Base-by-base conservation (phyloP, 2,888 invertebrate genomes). In the Ditula angustiorana region DNA sequence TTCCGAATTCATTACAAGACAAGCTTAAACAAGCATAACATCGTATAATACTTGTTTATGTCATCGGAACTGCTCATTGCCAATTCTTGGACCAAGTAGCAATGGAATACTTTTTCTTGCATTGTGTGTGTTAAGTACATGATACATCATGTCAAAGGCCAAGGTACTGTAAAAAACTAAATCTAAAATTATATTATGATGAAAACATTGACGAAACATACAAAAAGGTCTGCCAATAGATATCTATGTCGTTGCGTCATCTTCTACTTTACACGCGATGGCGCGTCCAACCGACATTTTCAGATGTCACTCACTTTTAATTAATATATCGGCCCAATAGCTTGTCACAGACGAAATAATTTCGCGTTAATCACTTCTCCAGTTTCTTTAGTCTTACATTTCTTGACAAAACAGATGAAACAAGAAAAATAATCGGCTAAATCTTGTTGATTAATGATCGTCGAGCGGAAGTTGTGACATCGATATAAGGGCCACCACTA, bases 181-280 rank as follows among this genome's bases (percentile, higher is more conserved):
- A 33, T 50, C 50, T 63, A 41, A 52, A 64, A 56, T 35, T 58
- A 64, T 33, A 13, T 19, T 26, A 59, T 64, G 59, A 64, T 64
- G 52, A 19, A 46, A 57, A 35, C 62, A 64, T 59, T 59, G 53
- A 59, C 26, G 59, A 59, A 63, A 63, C 33, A 58, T 49, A 63
- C 64, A 53, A 53, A 69, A 74, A 69, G 68, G 69, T 76, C 73
- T 74, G 80, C 80, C 78, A 80, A 76, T 75, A 77, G 77, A 72
- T 83, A 86, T 87, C 86, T 88, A 70, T 74, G 83, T 85, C 79
- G 81, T 76, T 88, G 86, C 85, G 87, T 89, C 89, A 90, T 80
- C 78, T 77, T 76, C 49, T 19, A 50, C 63, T 77, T 75, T 81
- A 80, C 81, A 83, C 28, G 16, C 64, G 53, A 8, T 13, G 44